Evolutionary conservation across 2,113 vertebrate species (phyloP).

Genomic region (Bos taurus): DNA sequence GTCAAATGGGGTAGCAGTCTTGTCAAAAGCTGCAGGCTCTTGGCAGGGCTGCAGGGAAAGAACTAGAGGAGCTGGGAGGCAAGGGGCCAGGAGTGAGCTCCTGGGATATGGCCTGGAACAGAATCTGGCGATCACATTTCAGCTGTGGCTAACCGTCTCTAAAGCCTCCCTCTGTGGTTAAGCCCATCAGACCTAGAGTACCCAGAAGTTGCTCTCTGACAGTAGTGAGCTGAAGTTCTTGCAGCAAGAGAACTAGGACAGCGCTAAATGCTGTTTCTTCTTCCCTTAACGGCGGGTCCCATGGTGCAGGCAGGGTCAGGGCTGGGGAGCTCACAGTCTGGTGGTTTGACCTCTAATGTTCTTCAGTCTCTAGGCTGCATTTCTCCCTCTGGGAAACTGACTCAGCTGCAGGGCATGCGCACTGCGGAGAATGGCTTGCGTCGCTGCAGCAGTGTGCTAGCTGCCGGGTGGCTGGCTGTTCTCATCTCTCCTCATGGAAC

Average conservation of each 20-base stretch:
- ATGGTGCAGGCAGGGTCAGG: neutral
- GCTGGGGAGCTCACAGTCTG: neutral
- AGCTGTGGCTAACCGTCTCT: slow-evolving; percentile 16
- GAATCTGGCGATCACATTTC: slow-evolving; percentile 38
- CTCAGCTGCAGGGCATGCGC: neutral
- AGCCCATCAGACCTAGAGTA: neutral
- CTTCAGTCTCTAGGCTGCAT: neutral
- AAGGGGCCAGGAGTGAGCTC: slow-evolving; percentile 36
- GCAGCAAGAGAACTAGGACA: neutral
- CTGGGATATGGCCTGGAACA: neutral
- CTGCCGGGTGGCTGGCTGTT: neutral
- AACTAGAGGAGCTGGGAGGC: neutral
- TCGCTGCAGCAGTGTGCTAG: neutral
- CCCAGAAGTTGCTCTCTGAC: neutral
- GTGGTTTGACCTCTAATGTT: neutral
- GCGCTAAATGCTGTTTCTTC: neutral
- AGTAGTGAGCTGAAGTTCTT: neutral
- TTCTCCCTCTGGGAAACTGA: neutral
- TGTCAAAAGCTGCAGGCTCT: slow-evolving; percentile 21
- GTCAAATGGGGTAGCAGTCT: slow-evolving; percentile 33
- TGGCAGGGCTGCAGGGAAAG: slow-evolving; percentile 14
- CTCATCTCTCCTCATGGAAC: neutral
- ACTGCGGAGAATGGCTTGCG: rapidly evolving
- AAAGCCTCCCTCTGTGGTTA: neutral
- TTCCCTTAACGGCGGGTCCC: neutral